Base-by-base conservation (phyloP, 2,888 invertebrate species). In the Athalia circularis region DNA sequence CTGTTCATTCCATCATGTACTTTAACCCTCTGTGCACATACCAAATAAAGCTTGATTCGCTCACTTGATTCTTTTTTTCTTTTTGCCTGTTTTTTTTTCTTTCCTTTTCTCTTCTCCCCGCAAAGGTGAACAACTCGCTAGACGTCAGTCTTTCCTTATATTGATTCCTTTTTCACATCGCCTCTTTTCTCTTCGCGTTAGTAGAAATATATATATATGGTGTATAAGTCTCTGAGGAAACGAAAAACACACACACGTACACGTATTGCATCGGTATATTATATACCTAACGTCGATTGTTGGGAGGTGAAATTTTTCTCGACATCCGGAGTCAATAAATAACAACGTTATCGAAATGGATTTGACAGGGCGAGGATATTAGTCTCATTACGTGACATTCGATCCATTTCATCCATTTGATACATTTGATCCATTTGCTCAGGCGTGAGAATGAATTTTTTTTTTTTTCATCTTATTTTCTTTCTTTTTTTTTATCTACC, bases 291-390 rank as follows among this genome's bases (percentile, higher is more conserved):
- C n/a, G 8, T 54, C 54, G 54, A 54, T n/a, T n/a, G 54, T n/a
- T 11, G 54, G 9, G 54, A n/a, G 54, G 54, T 8, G 54, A 54
- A 54, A 54, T 54, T 68, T 54, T 68, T 68, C 52, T 68, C 48
- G 65, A 65, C 48, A 48, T 65, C 13, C 59, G 11, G 11, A 52
- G 48, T 65, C 47, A 65, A 65, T 48, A 65, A 65, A 6, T 48
- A 13, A 59, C 52, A 59, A 6, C 47, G 65, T 65, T 65, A 48
- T 65, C 11, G 65, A 65, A 68, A 68, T 68, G 52, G 52, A 68
- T 68, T 68, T 68, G 68, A 29, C 68, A 54, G n/a, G 11, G 15
- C 13, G 3, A 29, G 29, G 47, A 13, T 45, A 45, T 65, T 65
- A 48, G 65, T 47, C 65, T 65, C 65, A 48, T 47, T 65, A 65